Percentiles rank a stretch among this genome's conserved stretches.
These are phyloP conservation scores for Spilosoma lubricipeda DNA, from an alignment of 2,888 invertebrate genomes.

Conservation along the genomic window DNA sequence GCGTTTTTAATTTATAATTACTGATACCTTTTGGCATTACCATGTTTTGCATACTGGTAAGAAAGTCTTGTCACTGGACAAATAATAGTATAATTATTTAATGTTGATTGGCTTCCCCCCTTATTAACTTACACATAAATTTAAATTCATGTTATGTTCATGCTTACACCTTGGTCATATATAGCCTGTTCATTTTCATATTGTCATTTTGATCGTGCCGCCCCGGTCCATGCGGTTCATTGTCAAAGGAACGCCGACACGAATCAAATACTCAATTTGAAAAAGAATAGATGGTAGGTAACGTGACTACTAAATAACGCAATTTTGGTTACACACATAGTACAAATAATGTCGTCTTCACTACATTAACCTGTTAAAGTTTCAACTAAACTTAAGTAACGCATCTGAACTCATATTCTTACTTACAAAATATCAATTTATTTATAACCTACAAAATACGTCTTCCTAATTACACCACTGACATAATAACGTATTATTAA, in stretches of 20 bases:
- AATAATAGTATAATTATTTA: not conserved
- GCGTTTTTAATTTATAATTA: conserved; percentile 13
- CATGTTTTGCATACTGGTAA: not conserved
- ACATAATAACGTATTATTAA: conserved; percentile 61
- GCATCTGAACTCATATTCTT: conserved; percentile 18
- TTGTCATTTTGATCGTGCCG: no score
- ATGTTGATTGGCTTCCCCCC: not conserved
- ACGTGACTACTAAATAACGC: not conserved
- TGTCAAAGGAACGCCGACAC: no score
- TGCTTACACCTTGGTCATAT: not conserved
- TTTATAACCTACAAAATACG: conserved; percentile 39
- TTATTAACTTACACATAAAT: not conserved
- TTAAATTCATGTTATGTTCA: not conserved
- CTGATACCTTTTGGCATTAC: not conserved
- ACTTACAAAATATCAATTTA: conserved; percentile 51
- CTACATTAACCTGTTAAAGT: conserved; percentile 30
- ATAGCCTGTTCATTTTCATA: no score
- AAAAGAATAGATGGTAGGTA: not conserved
- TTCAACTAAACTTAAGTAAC: conserved; percentile 22
- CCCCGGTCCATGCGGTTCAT: no score
- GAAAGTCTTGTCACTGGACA: not conserved
- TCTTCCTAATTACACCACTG: conserved; percentile 54
- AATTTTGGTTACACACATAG: not conserved
- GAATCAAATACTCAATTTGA: no score
- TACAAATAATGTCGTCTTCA: not conserved